Conservation (phyloP, 2,797 vertebrate genomes). For the Agapornis canus region DNA sequence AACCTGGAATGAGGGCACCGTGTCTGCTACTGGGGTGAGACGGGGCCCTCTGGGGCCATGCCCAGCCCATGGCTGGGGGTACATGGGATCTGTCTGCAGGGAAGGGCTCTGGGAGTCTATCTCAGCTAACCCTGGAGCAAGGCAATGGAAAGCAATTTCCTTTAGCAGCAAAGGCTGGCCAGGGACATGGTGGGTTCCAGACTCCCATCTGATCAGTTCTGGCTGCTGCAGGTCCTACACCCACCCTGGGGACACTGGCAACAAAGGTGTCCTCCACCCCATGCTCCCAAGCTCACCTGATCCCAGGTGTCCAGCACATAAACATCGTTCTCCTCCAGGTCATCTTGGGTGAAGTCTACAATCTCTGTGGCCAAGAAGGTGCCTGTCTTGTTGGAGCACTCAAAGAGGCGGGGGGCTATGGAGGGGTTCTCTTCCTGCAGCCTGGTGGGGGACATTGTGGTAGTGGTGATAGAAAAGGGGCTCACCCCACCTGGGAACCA, state of each 20-base stretch:
- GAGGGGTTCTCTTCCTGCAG: conserved; percentile 79
- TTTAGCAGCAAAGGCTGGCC: background rate
- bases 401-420: conserved; percentile 81
- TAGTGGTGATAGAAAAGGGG: background rate
- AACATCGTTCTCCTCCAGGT: conserved; percentile 85
- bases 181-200: background rate
- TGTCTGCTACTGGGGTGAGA: background rate
- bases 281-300: conserved; percentile 70
- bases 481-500: background rate
- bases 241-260: accelerated
- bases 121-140: background rate
- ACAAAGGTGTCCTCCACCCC: background rate
- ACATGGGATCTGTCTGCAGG: accelerated
- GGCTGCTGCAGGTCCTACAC: background rate
- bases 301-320: conserved; percentile 88
- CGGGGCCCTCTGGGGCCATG: accelerated
- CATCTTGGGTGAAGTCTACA: conserved; percentile 84
- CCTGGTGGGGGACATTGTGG: conserved; percentile 8
- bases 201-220: background rate
- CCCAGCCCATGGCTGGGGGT: background rate
- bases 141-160: background rate
- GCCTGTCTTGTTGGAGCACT: conserved; percentile 88
- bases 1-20: conserved; percentile 63
- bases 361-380: conserved; percentile 85
- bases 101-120: background rate